phyloP scores from a whole-genome alignment of 2,888 invertebrate species.

The Tolmerus cingulatus region DNA sequence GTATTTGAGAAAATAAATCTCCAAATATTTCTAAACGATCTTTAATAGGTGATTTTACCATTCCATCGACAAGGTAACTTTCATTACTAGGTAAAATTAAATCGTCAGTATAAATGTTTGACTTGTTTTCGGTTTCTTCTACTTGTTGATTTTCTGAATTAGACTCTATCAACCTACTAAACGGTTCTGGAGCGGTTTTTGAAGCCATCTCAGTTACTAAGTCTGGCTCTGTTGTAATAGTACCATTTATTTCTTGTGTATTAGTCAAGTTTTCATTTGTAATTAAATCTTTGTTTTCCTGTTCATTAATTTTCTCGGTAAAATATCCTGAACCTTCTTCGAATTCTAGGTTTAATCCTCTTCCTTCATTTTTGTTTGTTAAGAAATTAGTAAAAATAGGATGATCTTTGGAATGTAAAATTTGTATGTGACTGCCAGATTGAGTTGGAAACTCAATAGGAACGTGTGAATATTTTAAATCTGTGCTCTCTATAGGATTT shows the following conservation, averaged over 20 bases:
- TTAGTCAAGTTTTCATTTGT: not conserved
- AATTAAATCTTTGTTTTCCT: not conserved
- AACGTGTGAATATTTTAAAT: not conserved
- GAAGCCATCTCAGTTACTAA: not conserved
- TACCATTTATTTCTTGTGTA: not conserved
- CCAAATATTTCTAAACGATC: not conserved
- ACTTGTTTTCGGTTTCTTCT: not conserved
- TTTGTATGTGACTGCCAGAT: not conserved
- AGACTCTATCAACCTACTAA: not conserved
- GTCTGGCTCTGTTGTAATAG: not conserved
- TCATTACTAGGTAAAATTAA: not conserved
- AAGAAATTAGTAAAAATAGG: not conserved
- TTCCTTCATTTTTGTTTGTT: not conserved
- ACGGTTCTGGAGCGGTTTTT: not conserved
- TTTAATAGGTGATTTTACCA: not conserved
- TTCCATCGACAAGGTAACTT: not conserved
- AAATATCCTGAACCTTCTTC: not conserved
- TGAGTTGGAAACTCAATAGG: not conserved
- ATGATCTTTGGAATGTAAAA: not conserved
- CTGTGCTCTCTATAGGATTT: not conserved
- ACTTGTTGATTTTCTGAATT: not conserved
- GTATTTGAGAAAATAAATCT: not conserved
- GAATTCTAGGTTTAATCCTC: not conserved
- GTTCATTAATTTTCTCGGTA: not conserved
- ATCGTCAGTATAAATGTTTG: not conserved